Evolutionary conservation across 2,113 vertebrate genomes (phyloP), one percentile per base, ranked within the genome.

Genomic region (Perca flavescens): DNA sequence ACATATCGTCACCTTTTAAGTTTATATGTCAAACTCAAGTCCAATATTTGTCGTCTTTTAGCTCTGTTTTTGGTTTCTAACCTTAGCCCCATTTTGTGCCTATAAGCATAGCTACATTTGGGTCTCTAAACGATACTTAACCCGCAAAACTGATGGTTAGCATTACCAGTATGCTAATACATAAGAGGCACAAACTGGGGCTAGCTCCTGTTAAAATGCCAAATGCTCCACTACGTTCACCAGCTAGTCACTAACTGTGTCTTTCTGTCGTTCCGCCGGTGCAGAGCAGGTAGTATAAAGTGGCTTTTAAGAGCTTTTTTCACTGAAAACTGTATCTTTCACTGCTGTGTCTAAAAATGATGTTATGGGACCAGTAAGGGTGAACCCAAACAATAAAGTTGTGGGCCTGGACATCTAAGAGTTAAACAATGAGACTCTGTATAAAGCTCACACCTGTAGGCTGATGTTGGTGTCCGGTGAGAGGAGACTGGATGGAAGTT

Each of bases 401-500:
- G 28, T 31, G 3, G 3, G 3, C 16, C 3, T 40, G 31, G 10
- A 63, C 34, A 50, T 19, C 8, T 28, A 31, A 31, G 10, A 43
- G 40, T 43, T 43, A 43, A 43, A 50, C 7, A 5, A 3, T 66
- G 12, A 56, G 22, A 22, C n/a, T 12, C 0, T 16, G 14, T 50
- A 19, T 10, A 1, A 8, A 65, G 36, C 21, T n/a, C 60, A 2
- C 93, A 99, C 98, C 98, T 99, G 98, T 6, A 99, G 92, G 50
- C 97, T 97, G 89, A 99, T 99, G 92, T 99, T 99, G 13, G 97
- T 97, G 75, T 98, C 96, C 0, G 97, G 94, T 0, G 82, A 95
- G 62, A 97, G 94, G 71, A 97, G 96, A 69, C 95, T 94, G 13
- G 97, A 96, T 69, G 97, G 97, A 66, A 99, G 97, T 79, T 98